Base-by-base conservation (phyloP, 2,888 invertebrate species). In the Morpho achilles region DNA sequence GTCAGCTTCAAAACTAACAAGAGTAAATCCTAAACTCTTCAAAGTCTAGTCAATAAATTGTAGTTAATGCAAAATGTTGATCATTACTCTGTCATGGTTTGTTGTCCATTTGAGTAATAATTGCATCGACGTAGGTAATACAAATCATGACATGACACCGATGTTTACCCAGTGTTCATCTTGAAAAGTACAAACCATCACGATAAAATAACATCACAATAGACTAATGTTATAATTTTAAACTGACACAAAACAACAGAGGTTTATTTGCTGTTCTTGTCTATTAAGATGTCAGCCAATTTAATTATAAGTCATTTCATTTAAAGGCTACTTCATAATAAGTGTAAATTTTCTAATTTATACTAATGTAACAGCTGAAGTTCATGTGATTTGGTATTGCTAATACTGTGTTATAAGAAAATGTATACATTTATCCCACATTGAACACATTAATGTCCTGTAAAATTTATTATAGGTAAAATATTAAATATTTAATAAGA, bases 1-100 rank as follows among this genome's bases (percentile, higher is more conserved):
- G 98, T 99, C 91, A 98, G 97, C 91, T 98, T 98, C 94, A 98
- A 98, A 93, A 97, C 96, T 80, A 96, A 96, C 91, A 96, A 96
- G 92, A 95, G 95, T 92, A 95, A 95, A 92, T 90, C 91, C 87
- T 91, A 90, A 90, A 79, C 77, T 78, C 76, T 71, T 72, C 71
- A 80, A 76, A 74, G 73, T 84, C 90, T 90, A 90, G 90, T 90
- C 90, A 90, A 89, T 88, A 88, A 90, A 88, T 90, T 87, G 82
- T 90, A 89, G 89, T 82, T 88, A 90, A 90, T 89, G 80, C 81
- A 77, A 85, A 89, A 89, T 87, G 87, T 88, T 88, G 87, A 89
- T 89, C 87, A 87, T 79, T 82, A 84, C 80, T 77, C 78, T 77
- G 87, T 88, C 87, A 84, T 88, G 88, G 87, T 87, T 84, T 84